Conservation (phyloP, 1,140 invertebrate genomes). For the Cataglyphis hispanica region DNA sequence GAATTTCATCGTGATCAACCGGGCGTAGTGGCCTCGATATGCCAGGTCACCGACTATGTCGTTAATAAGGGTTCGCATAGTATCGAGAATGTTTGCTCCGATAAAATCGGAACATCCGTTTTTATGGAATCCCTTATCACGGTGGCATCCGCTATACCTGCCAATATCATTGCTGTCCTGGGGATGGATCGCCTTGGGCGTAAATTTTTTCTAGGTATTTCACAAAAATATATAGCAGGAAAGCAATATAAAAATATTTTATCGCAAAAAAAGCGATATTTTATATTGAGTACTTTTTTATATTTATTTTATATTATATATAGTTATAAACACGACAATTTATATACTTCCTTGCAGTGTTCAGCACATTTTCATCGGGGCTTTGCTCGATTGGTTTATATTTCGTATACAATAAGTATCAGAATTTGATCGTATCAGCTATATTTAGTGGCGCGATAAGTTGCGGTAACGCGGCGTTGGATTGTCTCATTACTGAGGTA, state of each 20-base stretch:
- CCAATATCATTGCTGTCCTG: conserved; percentile 93
- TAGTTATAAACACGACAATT: too few species aligned
- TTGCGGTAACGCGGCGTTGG: conserved; percentile 94
- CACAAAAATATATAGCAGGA: background rate
- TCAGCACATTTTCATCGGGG: conserved; percentile 95
- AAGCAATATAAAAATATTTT: conserved; percentile 7
- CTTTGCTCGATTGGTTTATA: conserved; percentile 94
- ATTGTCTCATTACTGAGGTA: conserved; percentile 95
- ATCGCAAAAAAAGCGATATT: background rate
- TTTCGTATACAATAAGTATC: conserved; percentile 93
- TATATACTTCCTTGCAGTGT: conserved; percentile 88
- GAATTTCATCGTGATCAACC: conserved; percentile 89
- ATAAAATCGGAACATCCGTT: conserved; percentile 91
- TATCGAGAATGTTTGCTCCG: conserved; percentile 88
- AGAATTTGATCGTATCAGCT: conserved; percentile 94
- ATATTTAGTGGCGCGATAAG: conserved; percentile 95
- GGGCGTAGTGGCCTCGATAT: conserved; percentile 89
- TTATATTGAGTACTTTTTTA: background rate
- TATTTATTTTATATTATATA: background rate
- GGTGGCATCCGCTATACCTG: conserved; percentile 93
- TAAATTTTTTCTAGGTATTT: conserved; percentile 93
- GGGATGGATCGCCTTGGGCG: conserved; percentile 93
- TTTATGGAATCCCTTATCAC: conserved; percentile 95
- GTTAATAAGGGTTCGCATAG: conserved; percentile 89
- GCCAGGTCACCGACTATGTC: conserved; percentile 92